A percentile compares a stretch with the other conserved stretches of the same genome.
Conservation (phyloP, 35 echinoderm and acorn worm genomes). For the Lytechinus variegatus region DNA sequence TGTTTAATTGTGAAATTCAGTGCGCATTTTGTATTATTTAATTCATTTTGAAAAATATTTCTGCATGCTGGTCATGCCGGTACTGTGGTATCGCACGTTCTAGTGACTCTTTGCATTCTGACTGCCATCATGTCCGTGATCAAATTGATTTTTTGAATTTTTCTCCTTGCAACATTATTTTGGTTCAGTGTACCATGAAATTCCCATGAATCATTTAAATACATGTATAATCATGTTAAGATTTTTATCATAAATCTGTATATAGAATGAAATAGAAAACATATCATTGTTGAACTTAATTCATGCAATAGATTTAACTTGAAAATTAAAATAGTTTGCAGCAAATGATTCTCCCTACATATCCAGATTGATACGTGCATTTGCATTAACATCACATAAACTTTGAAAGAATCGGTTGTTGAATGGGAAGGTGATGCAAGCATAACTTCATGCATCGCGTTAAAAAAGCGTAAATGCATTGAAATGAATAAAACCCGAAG, state of each 20-base stretch:
- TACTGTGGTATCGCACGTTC: neutral
- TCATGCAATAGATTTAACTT: neutral
- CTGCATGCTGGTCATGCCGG: too few species aligned
- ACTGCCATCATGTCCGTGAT: neutral
- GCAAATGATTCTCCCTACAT: too few species aligned
- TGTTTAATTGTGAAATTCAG: constrained; percentile 6
- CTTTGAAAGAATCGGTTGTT: too few species aligned
- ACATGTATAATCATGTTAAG: neutral
- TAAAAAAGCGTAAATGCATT: neutral
- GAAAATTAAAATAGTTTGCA: too few species aligned
- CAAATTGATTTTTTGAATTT: neutral
- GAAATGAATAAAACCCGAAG: neutral
- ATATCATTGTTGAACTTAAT: neutral
- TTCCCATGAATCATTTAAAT: neutral
- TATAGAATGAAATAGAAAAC: neutral
- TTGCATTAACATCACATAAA: too few species aligned
- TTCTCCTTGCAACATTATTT: neutral
- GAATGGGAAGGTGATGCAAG: neutral
- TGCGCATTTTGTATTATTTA: neutral
- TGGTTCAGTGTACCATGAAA: neutral
- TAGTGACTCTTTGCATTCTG: neutral
- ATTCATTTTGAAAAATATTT: neutral
- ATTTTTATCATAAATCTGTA: neutral
- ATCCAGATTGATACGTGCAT: too few species aligned
- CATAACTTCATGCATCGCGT: neutral